Percentiles rank a stretch among this genome's conserved stretches.
These are phyloP conservation scores for Chamaea fasciata DNA, from an alignment of 2,113 vertebrate species.

Conservation along the genomic window DNA sequence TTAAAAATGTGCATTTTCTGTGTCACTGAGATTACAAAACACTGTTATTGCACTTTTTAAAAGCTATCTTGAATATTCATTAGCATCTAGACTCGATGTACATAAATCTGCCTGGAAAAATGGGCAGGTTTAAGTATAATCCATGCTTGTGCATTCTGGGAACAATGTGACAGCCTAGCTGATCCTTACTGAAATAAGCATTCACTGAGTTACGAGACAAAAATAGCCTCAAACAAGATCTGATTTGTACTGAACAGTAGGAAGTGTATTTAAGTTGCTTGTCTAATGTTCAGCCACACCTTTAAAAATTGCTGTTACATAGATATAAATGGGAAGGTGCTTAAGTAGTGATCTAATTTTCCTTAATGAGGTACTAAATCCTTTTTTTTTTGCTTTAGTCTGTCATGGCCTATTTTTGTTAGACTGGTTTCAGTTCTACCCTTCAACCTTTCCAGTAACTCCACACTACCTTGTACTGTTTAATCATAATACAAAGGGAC, in stretches of 20 bases:
- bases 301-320: neutral
- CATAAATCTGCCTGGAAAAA: neutral
- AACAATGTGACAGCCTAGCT: neutral
- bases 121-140: neutral
- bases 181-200: neutral
- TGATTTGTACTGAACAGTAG: neutral
- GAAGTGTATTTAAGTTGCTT: neutral
- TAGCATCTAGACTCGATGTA: neutral
- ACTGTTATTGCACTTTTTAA: neutral
- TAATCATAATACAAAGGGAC: neutral
- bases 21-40: neutral
- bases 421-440: neutral
- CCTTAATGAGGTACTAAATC: neutral
- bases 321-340: neutral
- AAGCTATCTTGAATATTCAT: neutral
- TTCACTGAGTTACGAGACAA: neutral
- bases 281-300: neutral
- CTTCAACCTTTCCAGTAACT: neutral
- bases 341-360: neutral
- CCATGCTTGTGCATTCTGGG: neutral
- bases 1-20: neutral
- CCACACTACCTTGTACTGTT: neutral
- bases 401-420: neutral
- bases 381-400: neutral
- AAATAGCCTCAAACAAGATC: neutral